phyloP scores from a whole-genome alignment of 2,888 invertebrate species.

The Euzophera pinguis region DNA sequence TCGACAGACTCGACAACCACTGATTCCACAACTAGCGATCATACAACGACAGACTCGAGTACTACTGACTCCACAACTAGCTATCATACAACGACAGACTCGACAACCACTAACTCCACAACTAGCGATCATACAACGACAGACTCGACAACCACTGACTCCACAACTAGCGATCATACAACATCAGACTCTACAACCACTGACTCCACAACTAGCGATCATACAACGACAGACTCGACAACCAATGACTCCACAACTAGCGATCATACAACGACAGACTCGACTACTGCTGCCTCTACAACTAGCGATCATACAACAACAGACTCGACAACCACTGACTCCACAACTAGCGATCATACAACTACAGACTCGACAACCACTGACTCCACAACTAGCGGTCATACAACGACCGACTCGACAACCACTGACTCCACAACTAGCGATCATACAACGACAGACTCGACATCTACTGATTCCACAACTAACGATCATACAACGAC shows the following conservation, averaged over 20 bases:
- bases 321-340: neutral
- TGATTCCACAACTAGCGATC: neutral
- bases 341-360: slow-evolving; percentile 10
- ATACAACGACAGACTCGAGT: slow-evolving; percentile 3
- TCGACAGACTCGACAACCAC: slow-evolving; percentile 6
- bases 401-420: slow-evolving; percentile 2
- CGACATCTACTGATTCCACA: neutral
- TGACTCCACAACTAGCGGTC: slow-evolving; percentile 4
- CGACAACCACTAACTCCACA: neutral
- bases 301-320: slow-evolving; percentile 5
- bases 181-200: neutral
- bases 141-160: neutral
- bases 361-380: slow-evolving; percentile 2
- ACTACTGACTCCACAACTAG: slow-evolving; percentile 14
- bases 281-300: neutral
- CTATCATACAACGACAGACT: slow-evolving; percentile 9
- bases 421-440: slow-evolving; percentile 5
- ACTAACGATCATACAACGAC: slow-evolving; percentile 7
- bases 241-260: slow-evolving; percentile 1
- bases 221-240: slow-evolving; percentile 5
- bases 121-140: slow-evolving; percentile 9
- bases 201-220: slow-evolving; percentile 9
- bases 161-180: slow-evolving; percentile 11
- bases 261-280: slow-evolving; percentile 8
- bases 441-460: slow-evolving; percentile 1